Base-by-base conservation (phyloP, 2,113 vertebrate genomes). In the Amia ocellicauda region DNA sequence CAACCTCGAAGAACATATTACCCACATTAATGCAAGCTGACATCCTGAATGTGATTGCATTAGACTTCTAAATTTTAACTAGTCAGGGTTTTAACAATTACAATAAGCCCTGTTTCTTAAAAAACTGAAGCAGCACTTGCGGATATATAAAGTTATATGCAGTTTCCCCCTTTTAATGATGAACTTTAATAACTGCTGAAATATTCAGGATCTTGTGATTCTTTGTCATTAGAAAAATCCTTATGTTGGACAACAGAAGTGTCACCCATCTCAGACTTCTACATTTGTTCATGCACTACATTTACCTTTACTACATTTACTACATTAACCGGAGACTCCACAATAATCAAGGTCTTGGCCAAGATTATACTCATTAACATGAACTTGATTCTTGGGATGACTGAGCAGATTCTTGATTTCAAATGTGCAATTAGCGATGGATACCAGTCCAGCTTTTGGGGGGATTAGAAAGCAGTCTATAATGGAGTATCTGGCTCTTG, bases 161-260 rank as follows among this genome's bases (percentile, higher is more conserved):
- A n/a, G n/a, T n/a, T n/a, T n/a, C n/a, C 56, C 23, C 1, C 58
- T 13, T 41, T 42, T 8, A 58, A 53, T 20, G 68, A 17, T 49
- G 49, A 69, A 13, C 20, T 60, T n/a, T n/a, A n/a, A 13, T 52
- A 62, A 51, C 27, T 62, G 45, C 43, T 50, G 19, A 52, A 53
- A 40, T 54, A 63, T 53, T 53, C 61, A 36, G 61, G 19, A n/a
- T n/a, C n/a, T n/a, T n/a, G n/a, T n/a, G n/a, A n/a, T 20, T 53
- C 10, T 40, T 20, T 63, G 51, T 50, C 26, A 52, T 40, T 20
- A 40, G 40, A 53, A 22, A 31, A 29, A 28, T 11, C 8, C 22
- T 22, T 31, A 7, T 40, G 61, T 63, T 63, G 22, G 50, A 29
- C 3, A 14, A 28, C 61, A n/a, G n/a, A n/a, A n/a, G n/a, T n/a